Evolutionary conservation across 2,888 invertebrate species (phyloP).

Genomic region (Apoda limacodes): DNA sequence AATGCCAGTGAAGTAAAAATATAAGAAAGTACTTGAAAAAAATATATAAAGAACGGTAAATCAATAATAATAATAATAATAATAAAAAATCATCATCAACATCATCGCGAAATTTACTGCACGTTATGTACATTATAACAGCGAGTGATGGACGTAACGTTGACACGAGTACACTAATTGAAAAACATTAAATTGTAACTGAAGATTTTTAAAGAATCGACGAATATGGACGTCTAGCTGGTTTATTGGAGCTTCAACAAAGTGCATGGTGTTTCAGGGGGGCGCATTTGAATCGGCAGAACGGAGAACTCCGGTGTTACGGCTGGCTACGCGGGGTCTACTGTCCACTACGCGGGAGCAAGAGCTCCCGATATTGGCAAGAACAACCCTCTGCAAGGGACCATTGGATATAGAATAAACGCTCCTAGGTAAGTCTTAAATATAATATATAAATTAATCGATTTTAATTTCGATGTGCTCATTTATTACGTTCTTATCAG

Average conservation of each 20-base stretch:
- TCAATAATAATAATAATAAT: no score
- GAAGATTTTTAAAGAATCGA: constrained; percentile 23
- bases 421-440: constrained; percentile 74
- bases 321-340: constrained; percentile 67
- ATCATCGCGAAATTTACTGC: no score
- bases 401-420: constrained; percentile 71
- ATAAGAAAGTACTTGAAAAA: no score
- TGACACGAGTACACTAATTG: constrained; percentile 32
- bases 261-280: constrained; percentile 59
- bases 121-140: no score
- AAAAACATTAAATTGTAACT: constrained; percentile 23
- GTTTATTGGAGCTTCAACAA: constrained; percentile 43
- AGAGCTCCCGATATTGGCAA: constrained; percentile 60
- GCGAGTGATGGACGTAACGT: no score
- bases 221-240: constrained; percentile 13
- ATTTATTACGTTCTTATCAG: no score
- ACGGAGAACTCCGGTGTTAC: constrained; percentile 76
- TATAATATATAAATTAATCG: no score
- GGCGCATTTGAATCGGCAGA: constrained; percentile 81
- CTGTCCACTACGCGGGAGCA: constrained; percentile 55
- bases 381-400: constrained; percentile 62
- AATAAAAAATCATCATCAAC: no score
- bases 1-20: no score
- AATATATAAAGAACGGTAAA: no score
- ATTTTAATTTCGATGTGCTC: no score